A percentile compares a stretch with the other conserved stretches of the same genome.
Evolutionary conservation across 2,113 vertebrate species (phyloP).

Genomic region (Dromiciops gliroides): DNA sequence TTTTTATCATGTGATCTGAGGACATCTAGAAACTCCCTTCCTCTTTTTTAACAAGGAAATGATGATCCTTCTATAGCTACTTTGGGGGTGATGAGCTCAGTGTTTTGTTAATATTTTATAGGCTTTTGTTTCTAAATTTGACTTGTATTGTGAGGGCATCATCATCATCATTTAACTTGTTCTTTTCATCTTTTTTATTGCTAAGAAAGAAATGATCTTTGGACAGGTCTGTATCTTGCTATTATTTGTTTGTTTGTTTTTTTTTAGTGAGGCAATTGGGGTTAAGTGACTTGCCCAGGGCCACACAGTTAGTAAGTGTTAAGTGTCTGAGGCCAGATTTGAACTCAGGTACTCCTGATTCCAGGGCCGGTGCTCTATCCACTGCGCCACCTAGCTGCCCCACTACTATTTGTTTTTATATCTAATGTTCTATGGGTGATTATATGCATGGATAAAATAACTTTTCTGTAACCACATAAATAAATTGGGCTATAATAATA

Average conservation of each 20-base stretch:
- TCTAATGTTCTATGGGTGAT: background rate
- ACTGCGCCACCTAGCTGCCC: no score
- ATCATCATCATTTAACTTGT: background rate
- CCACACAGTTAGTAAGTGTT: no score
- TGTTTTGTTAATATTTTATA: background rate
- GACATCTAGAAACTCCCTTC: background rate
- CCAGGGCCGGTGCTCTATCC: no score
- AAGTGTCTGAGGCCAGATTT: no score
- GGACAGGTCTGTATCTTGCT: background rate
- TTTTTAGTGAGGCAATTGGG: no score
- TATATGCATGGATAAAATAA: background rate
- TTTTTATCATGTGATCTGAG: constrained; percentile 1
- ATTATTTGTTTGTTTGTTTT: no score
- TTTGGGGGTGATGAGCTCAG: background rate
- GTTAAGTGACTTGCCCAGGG: no score
- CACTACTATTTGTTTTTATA: no score
- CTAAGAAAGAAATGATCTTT: background rate
- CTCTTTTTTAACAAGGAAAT: background rate
- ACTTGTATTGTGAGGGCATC: background rate
- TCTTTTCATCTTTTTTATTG: background rate
- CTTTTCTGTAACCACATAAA: background rate
- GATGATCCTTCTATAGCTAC: background rate
- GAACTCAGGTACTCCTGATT: no score
- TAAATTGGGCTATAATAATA: background rate
- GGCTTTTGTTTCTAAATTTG: background rate